phyloP scores from a whole-genome alignment of 1,140 invertebrate species.

The Drosophila kohkoa region DNA sequence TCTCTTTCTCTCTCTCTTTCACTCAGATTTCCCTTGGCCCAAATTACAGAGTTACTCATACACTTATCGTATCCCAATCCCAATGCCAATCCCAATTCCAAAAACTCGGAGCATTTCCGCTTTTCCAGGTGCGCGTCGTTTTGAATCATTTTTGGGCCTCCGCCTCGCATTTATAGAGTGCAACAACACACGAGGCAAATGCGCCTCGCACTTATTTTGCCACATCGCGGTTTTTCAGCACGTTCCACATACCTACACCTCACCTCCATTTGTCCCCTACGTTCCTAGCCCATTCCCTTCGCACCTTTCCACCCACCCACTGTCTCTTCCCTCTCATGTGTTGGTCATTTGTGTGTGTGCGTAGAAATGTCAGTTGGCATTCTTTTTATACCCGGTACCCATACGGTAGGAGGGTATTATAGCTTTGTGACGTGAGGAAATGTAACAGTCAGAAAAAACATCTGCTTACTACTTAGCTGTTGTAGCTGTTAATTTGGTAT shows the following conservation, averaged over 20 bases:
- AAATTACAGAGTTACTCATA: conserved; percentile 32
- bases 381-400: conserved; percentile 7
- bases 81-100: neutral
- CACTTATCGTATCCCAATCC: neutral
- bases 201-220: conserved; percentile 47
- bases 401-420: too few relatives aligned
- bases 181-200: conserved; percentile 19
- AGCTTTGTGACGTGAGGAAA: too few relatives aligned
- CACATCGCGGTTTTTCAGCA: conserved; percentile 72
- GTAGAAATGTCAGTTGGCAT: conserved; percentile 51
- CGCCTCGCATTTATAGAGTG: conserved; percentile 24
- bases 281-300: neutral
- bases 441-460: too few relatives aligned
- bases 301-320: neutral
- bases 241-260: conserved; percentile 39
- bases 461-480: too few relatives aligned
- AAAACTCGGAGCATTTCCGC: neutral
- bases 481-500: too few relatives aligned
- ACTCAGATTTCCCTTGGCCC: neutral
- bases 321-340: neutral
- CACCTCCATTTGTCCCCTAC: neutral
- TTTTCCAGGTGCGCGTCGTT: conserved; percentile 27
- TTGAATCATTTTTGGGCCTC: conserved; percentile 8
- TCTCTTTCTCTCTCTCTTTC: too few relatives aligned
- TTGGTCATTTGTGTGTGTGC: conserved; percentile 22